A percentile compares a stretch with the other conserved stretches of the same genome.
Evolutionary conservation across 2,888 invertebrate genomes (phyloP).

Genomic region (Ophion obscuratus): DNA sequence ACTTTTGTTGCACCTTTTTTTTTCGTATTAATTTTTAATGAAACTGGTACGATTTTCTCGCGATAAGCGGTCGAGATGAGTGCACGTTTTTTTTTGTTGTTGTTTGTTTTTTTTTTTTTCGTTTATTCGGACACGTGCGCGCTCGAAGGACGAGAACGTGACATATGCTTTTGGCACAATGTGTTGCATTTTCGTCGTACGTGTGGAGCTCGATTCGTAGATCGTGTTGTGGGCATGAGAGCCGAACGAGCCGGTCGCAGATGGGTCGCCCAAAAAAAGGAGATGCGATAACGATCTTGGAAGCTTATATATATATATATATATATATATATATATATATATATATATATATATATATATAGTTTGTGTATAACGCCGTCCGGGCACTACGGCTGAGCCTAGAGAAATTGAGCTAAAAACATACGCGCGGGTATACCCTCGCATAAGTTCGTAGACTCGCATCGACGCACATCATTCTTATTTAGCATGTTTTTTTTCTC

Average conservation of each 20-base stretch:
- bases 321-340: conserved; percentile 36
- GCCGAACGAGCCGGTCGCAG: conserved; percentile 76
- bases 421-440: not conserved
- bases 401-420: conserved; percentile 50
- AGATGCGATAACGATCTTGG: conserved; percentile 77
- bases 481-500: conserved; percentile 7
- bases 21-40: too few relatives aligned
- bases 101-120: not conserved
- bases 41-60: too few relatives aligned
- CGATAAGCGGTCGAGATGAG: too few relatives aligned
- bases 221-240: conserved; percentile 69
- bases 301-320: conserved; percentile 71
- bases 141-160: conserved; percentile 29
- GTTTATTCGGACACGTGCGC: not conserved
- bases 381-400: conserved; percentile 40
- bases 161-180: conserved; percentile 76
- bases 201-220: conserved; percentile 1
- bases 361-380: conserved; percentile 5
- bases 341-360: conserved; percentile 30
- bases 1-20: too few relatives aligned
- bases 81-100: not conserved
- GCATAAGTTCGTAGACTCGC: conserved; percentile 10
- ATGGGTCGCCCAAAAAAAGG: conserved; percentile 75
- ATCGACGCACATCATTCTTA: conserved; percentile 11
- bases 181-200: conserved; percentile 73